Conservation (phyloP, 2,888 invertebrate genomes). For the Tipula unca region DNA sequence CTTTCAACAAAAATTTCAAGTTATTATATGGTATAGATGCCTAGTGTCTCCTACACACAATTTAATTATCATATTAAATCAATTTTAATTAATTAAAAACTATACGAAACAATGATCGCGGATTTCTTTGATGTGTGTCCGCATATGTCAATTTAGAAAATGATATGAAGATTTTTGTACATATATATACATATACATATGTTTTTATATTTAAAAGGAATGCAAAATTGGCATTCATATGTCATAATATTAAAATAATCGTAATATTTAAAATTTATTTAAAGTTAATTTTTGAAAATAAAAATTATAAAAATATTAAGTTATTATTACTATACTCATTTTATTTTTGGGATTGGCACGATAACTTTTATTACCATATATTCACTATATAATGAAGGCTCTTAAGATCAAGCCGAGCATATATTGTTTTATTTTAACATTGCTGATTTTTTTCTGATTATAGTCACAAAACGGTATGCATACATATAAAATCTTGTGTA, state of each 20-base stretch:
- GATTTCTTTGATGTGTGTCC: neutral
- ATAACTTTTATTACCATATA: neutral
- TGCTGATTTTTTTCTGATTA: neutral
- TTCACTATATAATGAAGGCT: neutral
- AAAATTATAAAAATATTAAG: neutral
- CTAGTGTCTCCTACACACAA: neutral
- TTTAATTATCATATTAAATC: slow-evolving; percentile 8
- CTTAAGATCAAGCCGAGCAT: neutral
- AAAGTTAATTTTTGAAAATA: neutral
- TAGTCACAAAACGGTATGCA: neutral
- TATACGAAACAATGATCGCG: neutral
- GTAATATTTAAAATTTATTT: neutral
- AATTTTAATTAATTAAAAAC: neutral
- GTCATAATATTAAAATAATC: neutral
- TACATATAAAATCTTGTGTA: no score
- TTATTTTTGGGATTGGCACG: neutral
- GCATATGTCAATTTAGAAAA: neutral
- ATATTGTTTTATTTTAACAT: neutral
- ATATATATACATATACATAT: neutral
- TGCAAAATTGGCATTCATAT: neutral
- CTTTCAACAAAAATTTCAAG: neutral
- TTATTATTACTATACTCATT: neutral
- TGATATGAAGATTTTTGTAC: neutral
- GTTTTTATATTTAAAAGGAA: no score
- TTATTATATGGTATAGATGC: neutral